A percentile compares a stretch with the other conserved stretches of the same genome.
Evolutionary conservation across 1,140 invertebrate genomes (phyloP).

Genomic region (Caerostris extrusa): DNA sequence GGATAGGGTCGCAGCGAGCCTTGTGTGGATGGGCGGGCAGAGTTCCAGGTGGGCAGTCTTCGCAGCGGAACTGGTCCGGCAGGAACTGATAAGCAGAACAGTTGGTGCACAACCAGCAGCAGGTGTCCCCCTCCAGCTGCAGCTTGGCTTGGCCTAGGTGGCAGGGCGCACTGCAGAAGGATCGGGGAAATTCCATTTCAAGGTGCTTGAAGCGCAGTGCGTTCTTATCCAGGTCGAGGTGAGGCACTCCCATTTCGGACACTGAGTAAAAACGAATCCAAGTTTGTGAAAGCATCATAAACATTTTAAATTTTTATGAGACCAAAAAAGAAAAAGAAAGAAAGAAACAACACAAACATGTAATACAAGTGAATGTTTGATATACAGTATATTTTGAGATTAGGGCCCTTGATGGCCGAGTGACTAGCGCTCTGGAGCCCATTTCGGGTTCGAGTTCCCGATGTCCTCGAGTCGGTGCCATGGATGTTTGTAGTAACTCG

Average conservation of each 20-base stretch:
- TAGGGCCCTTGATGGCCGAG: too few species aligned
- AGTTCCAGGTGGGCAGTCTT: conserved; percentile 84
- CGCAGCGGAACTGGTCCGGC: conserved; percentile 85
- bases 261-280: conserved; percentile 79
- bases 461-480: too few species aligned
- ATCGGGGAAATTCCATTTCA: conserved; percentile 81
- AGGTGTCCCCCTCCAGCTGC: conserved; percentile 82
- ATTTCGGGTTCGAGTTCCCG: too few species aligned
- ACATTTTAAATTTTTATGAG: too few species aligned
- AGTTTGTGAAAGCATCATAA: too few species aligned
- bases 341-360: too few species aligned
- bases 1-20: conserved; percentile 82
- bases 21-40: conserved; percentile 80
- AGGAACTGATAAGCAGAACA: conserved; percentile 86
- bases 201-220: conserved; percentile 80
- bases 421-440: too few species aligned
- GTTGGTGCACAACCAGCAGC: conserved; percentile 85
- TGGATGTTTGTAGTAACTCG: too few species aligned
- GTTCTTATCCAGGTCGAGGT: conserved; percentile 81
- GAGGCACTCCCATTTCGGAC: conserved; percentile 80
- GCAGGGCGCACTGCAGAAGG: conserved; percentile 83
- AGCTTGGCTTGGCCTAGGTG: conserved; percentile 79
- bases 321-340: too few species aligned
- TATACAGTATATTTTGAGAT: too few species aligned
- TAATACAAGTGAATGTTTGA: too few species aligned